phyloP scores from a whole-genome alignment of 2,113 vertebrate species.

The Balaeniceps rex region DNA sequence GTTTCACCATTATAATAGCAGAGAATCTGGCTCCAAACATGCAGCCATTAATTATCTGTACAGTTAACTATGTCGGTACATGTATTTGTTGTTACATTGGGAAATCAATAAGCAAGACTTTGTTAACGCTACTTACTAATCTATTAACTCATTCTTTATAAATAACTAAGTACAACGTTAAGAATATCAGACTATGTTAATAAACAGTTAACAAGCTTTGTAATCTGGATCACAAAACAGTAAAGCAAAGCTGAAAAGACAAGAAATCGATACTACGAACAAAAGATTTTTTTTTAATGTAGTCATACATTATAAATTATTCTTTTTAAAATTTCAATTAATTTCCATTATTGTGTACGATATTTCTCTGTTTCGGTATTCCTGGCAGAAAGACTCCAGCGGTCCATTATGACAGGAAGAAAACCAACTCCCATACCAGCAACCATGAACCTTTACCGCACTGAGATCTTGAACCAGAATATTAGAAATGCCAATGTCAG shows the following conservation, averaged over 20 bases:
- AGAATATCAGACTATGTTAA: neutral
- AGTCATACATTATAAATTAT: neutral
- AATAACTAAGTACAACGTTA: neutral
- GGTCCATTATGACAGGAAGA: neutral
- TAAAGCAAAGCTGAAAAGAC: conserved; percentile 4
- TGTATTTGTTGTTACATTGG: neutral
- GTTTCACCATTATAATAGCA: neutral
- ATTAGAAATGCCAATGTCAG: neutral
- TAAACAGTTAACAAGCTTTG: neutral
- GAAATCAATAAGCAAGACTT: neutral
- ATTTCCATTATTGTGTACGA: neutral
- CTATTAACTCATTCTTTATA: neutral
- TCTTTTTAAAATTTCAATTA: neutral
- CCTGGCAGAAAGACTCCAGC: neutral
- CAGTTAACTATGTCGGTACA: neutral
- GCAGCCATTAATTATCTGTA: neutral
- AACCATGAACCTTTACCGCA: neutral
- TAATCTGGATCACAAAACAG: neutral
- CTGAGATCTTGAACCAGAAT: neutral
- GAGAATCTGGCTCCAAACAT: neutral
- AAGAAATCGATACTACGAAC: neutral
- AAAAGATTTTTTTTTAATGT: neutral
- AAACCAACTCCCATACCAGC: neutral
- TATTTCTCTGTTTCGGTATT: neutral
- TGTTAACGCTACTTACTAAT: neutral